phyloP scores from a whole-genome alignment of 2,797 vertebrate genomes.

The Poeciliopsis infans region DNA sequence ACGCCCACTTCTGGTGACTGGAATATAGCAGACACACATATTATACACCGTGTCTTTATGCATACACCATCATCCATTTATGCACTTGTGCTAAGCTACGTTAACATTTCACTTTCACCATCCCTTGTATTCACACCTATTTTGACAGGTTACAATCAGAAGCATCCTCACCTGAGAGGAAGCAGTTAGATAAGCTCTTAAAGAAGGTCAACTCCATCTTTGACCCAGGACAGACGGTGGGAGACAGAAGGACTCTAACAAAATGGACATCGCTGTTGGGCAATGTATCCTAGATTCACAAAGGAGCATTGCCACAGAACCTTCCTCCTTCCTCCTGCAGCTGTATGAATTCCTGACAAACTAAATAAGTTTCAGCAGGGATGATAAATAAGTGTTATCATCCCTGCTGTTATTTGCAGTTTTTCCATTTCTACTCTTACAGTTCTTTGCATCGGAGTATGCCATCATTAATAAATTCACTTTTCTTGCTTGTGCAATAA shows the following conservation, averaged over 20 bases:
- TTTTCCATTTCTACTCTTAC: background rate
- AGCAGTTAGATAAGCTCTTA: background rate
- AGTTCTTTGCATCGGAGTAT: background rate
- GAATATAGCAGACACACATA: constrained; percentile 9
- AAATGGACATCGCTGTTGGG: background rate
- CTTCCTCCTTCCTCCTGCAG: background rate
- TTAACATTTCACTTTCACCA: background rate
- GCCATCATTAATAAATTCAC: background rate
- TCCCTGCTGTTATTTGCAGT: background rate
- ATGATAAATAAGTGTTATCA: background rate
- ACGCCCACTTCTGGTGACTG: constrained; percentile 53
- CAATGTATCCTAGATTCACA: background rate
- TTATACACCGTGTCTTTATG: background rate
- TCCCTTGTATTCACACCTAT: background rate
- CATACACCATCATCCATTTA: background rate
- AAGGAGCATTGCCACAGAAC: background rate
- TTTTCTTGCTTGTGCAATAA: background rate
- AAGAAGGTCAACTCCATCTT: background rate
- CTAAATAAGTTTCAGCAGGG: too few species aligned
- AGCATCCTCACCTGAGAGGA: background rate
- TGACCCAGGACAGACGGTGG: background rate
- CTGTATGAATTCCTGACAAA: background rate
- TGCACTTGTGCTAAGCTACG: background rate
- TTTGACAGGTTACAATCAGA: background rate
- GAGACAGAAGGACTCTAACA: background rate